A percentile compares a stretch with the other conserved stretches of the same genome.
phyloP scores from a whole-genome alignment of 1,140 invertebrate species.

The Aphaenogaster floridana region DNA sequence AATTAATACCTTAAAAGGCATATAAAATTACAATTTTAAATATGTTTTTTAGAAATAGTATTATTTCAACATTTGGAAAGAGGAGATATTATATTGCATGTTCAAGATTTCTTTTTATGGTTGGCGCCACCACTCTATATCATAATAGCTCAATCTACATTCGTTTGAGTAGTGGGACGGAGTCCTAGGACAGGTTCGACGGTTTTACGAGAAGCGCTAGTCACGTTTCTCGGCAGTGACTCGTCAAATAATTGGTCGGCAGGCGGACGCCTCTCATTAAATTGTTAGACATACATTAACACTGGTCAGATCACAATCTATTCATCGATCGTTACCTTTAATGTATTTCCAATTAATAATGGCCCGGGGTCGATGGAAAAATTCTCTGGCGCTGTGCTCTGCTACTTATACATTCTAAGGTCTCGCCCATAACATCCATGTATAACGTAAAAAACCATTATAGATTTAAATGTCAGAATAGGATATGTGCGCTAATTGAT shows the following conservation, averaged over 20 bases:
- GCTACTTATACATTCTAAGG: background rate
- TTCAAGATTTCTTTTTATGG: background rate
- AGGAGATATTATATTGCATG: background rate
- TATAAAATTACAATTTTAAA: background rate
- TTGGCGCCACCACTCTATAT: constrained; percentile 5
- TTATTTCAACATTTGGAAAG: background rate
- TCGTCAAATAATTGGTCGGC: constrained; percentile 80
- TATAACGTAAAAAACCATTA: background rate
- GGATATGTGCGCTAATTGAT: constrained; percentile 2
- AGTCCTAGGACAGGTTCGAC: background rate
- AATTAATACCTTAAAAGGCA: background rate
- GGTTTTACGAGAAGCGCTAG: constrained; percentile 72
- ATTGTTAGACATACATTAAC: constrained; percentile 84
- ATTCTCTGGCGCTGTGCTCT: background rate
- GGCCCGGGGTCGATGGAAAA: constrained; percentile 44
- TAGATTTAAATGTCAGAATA: constrained; percentile 20
- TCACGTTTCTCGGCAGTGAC: constrained; percentile 74
- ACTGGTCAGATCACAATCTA: constrained; percentile 77
- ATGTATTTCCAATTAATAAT: constrained; percentile 81
- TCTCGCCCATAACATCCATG: background rate
- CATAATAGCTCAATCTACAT: constrained; percentile 19
- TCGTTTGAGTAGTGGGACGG: constrained; percentile 22
- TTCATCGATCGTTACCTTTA: constrained; percentile 82
- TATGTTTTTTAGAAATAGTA: background rate
- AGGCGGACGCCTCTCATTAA: constrained; percentile 82